A percentile compares a stretch with the other conserved stretches of the same genome.
phyloP scores from a whole-genome alignment of 2,888 invertebrate genomes.

The Tyria jacobaeae region DNA sequence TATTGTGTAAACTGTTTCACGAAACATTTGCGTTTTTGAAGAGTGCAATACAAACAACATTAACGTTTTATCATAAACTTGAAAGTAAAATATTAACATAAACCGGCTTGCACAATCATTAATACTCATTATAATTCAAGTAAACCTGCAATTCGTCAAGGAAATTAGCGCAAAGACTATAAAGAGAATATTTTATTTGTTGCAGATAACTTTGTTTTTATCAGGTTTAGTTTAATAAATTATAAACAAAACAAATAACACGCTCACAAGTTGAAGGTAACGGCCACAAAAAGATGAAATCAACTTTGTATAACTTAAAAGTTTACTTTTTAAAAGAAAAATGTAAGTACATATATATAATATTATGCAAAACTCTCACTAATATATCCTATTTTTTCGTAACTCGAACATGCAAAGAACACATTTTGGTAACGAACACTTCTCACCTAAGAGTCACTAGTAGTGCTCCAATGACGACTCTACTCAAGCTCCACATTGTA shows the following conservation, averaged over 20 bases:
- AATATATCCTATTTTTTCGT: background rate
- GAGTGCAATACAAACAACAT: background rate
- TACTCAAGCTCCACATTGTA: conserved; percentile 79
- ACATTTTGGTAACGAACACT: conserved; percentile 10
- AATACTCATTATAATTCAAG: background rate
- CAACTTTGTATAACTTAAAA: background rate
- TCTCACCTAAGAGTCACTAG: conserved; percentile 74
- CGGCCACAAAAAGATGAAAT: background rate
- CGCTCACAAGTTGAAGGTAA: background rate
- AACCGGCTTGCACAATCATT: background rate
- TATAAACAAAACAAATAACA: background rate
- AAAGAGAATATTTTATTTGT: background rate
- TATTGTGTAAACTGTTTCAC: background rate
- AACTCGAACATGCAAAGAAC: background rate
- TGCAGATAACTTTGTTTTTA: background rate
- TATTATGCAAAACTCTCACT: background rate
- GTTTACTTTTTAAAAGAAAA: background rate
- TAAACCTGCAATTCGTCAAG: background rate
- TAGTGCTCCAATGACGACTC: conserved; percentile 74
- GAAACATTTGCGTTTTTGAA: background rate
- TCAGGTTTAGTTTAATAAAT: background rate
- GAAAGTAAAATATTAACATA: background rate
- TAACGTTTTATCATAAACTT: background rate
- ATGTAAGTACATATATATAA: background rate
- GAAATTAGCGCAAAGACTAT: background rate